Evolutionary conservation across 2,888 invertebrate genomes (phyloP).

Genomic region (Agonopterix heracliana): DNA sequence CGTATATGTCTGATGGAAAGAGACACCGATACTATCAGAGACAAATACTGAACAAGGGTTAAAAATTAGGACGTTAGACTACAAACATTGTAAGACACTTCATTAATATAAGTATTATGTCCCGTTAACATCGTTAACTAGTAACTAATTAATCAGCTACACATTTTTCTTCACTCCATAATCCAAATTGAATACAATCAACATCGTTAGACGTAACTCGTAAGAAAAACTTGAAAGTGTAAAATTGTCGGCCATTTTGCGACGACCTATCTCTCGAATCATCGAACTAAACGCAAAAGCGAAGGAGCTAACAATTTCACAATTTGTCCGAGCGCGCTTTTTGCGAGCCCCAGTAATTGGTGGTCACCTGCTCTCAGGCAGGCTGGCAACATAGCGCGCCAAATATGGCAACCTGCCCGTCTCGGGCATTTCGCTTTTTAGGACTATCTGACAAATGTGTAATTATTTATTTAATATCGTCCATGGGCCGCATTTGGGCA

Average conservation of each 20-base stretch:
- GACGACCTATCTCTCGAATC: constrained; percentile 11
- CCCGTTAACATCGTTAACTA: no score
- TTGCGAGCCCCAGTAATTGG: constrained; percentile 66
- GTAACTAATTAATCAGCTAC: no score
- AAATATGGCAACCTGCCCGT: constrained; percentile 57
- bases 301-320: constrained; percentile 63
- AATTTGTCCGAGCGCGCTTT: constrained; percentile 70
- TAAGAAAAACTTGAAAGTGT: background rate
- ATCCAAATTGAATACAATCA: background rate
- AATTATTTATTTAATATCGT: constrained; percentile 75
- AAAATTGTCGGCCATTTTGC: constrained; percentile 13
- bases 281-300: constrained; percentile 26
- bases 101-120: no score
- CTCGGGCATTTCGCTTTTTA: constrained; percentile 65
- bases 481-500: constrained; percentile 57
- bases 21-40: no score
- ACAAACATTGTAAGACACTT: no score
- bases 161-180: no score
- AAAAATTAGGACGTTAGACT: no score
- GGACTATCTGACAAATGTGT: constrained; percentile 74
- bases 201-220: background rate
- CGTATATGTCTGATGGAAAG: no score
- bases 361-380: constrained; percentile 56
- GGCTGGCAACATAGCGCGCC: constrained; percentile 44
- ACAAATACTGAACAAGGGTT: no score